phyloP scores from a whole-genome alignment of 1,140 invertebrate genomes.

The Probaryconus sp. region DNA sequence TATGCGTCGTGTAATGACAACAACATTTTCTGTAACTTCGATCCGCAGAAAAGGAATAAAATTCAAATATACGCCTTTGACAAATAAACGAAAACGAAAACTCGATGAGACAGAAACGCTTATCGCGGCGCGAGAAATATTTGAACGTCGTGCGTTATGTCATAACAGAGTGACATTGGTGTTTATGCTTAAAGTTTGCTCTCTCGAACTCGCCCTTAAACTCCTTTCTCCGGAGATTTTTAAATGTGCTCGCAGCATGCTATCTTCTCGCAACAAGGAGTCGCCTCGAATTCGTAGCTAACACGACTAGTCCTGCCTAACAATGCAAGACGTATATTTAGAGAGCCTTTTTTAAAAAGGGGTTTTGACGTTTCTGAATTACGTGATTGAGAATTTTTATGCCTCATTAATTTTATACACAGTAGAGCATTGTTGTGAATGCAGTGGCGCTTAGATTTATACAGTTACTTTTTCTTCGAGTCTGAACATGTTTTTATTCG shows the following conservation, averaged over 20 bases:
- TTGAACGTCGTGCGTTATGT: slow-evolving; percentile 15
- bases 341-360: slow-evolving; percentile 11
- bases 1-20: slow-evolving; percentile 5
- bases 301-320: slow-evolving; percentile 4
- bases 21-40: not conserved
- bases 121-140: slow-evolving; percentile 24
- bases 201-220: slow-evolving; percentile 40
- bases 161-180: slow-evolving; percentile 20
- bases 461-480: too few species aligned
- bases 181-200: slow-evolving; percentile 31
- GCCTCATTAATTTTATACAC: slow-evolving; percentile 23
- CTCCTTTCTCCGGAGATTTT: slow-evolving; percentile 27
- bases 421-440: slow-evolving; percentile 6
- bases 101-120: not conserved
- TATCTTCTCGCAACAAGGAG: slow-evolving; percentile 25
- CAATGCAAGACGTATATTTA: slow-evolving; percentile 17
- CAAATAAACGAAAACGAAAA: slow-evolving; percentile 13
- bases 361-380: slow-evolving; percentile 28
- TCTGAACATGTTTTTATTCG: too few species aligned
- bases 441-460: too few species aligned
- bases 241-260: slow-evolving; percentile 27
- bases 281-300: slow-evolving; percentile 5
- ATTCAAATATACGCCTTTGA: slow-evolving; percentile 6
- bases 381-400: slow-evolving; percentile 34
- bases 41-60: slow-evolving; percentile 23